phyloP scores from a whole-genome alignment of 2,888 invertebrate species.

The Drosophila anceps region DNA sequence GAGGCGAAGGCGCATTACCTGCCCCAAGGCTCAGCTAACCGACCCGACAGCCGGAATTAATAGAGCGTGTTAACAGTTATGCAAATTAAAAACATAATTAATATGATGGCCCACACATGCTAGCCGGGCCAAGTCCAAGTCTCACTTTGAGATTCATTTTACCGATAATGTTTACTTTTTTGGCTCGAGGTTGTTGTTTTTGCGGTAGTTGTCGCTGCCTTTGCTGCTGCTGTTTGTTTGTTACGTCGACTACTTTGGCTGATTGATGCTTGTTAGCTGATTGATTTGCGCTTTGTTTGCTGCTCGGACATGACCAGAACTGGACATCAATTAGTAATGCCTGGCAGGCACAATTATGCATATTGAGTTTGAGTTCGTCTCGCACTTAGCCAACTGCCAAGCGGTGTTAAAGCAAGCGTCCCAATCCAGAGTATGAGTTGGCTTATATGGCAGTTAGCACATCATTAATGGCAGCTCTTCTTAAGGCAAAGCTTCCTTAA shows the following conservation, averaged over 20 bases:
- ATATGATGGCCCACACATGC: constrained; percentile 71
- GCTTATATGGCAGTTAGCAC: constrained; percentile 48
- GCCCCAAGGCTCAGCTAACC: constrained; percentile 50
- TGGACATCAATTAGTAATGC: constrained; percentile 79
- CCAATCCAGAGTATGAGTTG: constrained; percentile 30
- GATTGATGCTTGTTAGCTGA: constrained; percentile 67
- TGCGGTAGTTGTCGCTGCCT: constrained; percentile 9
- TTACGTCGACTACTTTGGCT: constrained; percentile 46
- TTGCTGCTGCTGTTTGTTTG: constrained; percentile 28
- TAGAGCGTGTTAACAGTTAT: constrained; percentile 83
- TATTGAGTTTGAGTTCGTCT: constrained; percentile 53
- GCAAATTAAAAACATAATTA: constrained; percentile 82
- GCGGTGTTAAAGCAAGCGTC: constrained; percentile 16
- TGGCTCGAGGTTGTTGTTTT: constrained; percentile 65
- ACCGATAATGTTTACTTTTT: constrained; percentile 75
- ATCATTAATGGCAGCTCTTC: constrained; percentile 46
- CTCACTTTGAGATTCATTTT: constrained; percentile 68
- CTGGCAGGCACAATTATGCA: constrained; percentile 76
- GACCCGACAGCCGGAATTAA: constrained; percentile 70
- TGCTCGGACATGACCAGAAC: constrained; percentile 69
- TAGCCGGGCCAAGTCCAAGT: constrained; percentile 33
- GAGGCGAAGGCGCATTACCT: constrained; percentile 34
- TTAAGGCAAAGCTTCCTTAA: constrained; percentile 30
- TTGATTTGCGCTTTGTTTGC: constrained; percentile 80
- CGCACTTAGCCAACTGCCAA: constrained; percentile 22